phyloP scores from a whole-genome alignment of 2,797 vertebrate genomes.

The Gallinago nigripennis region DNA sequence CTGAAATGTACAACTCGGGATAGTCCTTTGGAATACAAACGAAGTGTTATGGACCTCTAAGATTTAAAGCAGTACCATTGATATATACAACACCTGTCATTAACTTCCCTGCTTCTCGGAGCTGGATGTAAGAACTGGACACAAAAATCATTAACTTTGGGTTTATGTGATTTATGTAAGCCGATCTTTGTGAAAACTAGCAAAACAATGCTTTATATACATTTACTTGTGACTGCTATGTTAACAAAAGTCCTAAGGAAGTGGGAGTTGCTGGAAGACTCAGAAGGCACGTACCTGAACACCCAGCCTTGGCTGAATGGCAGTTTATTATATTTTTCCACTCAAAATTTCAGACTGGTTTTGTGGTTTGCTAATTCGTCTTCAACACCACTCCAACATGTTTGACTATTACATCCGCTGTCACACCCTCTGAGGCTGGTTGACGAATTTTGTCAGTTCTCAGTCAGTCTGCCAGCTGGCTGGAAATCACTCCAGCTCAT shows the following conservation, averaged over 20 bases:
- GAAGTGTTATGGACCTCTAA: fast-evolving
- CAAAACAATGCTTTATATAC: not conserved
- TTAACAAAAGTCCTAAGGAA: not conserved
- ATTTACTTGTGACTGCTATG: fast-evolving
- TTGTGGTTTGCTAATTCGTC: not conserved
- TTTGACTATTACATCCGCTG: not conserved
- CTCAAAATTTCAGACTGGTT: not conserved
- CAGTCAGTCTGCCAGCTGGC: not conserved
- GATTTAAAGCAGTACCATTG: not conserved
- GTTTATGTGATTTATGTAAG: not conserved
- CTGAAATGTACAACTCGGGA: not conserved
- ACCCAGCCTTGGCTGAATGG: not conserved
- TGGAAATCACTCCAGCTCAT: not conserved
- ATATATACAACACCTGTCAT: not conserved
- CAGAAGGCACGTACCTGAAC: not conserved
- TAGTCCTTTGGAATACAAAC: not conserved
- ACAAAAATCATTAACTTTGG: not conserved
- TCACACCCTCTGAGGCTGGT: not conserved
- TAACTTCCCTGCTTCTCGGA: not conserved
- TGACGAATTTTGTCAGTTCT: not conserved
- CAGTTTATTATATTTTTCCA: not conserved
- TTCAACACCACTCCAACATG: not conserved
- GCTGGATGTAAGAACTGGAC: fast-evolving
- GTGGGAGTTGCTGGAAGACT: not conserved
- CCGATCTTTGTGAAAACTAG: not conserved